These are phyloP conservation scores for Zaprionus africanus DNA, from an alignment of 1,140 invertebrate genomes.

Conservation along the genomic window DNA sequence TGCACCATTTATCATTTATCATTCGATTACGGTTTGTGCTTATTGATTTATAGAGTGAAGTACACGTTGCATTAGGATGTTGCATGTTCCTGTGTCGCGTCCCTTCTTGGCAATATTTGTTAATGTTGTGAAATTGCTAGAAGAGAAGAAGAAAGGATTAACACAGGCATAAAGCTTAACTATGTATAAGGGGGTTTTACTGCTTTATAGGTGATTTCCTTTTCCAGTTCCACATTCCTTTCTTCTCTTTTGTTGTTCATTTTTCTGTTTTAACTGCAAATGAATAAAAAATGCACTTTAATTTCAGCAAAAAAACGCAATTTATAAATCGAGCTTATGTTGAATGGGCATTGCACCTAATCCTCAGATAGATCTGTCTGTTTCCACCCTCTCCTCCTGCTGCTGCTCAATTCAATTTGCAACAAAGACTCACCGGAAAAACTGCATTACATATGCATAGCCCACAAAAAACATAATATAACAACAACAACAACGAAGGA, in stretches of 20 bases:
- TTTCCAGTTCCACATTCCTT: conserved; percentile 7
- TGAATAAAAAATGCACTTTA: background rate
- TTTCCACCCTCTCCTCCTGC: conserved; percentile 12
- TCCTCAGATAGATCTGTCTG: conserved; percentile 53
- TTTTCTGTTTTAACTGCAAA: conserved; percentile 4
- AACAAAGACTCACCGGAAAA: conserved; percentile 62
- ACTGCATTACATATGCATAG: conserved; percentile 67
- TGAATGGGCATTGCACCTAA: conserved; percentile 25
- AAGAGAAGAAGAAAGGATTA: conserved; percentile 5
- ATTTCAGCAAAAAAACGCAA: background rate
- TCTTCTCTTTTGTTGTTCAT: background rate
- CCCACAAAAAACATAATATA: conserved; percentile 12
- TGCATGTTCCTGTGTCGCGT: background rate
- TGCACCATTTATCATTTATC: conserved; percentile 80
- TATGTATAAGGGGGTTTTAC: background rate
- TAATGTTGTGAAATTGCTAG: conserved; percentile 42
- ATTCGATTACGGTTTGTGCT: conserved; percentile 36
- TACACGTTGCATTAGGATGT: too few species aligned
- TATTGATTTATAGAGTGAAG: conserved; percentile 4
- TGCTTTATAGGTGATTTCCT: background rate
- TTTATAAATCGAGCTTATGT: background rate
- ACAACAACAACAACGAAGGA: conserved; percentile 26
- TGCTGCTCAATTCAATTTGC: conserved; percentile 65
- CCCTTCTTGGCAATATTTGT: conserved; percentile 12
- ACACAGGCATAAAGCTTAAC: too few species aligned